Conservation (phyloP, 2,797 vertebrate species). For the Coilia nasus region DNA sequence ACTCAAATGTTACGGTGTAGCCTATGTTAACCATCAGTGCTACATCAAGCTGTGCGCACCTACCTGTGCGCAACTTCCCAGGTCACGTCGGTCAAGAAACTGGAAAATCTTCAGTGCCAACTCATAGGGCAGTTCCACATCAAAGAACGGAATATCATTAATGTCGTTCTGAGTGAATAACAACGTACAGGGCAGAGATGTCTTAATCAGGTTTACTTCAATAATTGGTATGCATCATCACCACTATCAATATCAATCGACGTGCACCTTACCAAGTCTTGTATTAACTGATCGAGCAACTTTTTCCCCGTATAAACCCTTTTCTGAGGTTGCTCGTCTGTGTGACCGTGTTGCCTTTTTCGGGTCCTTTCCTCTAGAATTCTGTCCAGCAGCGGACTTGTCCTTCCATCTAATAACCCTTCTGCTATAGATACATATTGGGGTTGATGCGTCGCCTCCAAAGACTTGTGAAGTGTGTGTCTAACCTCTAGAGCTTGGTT, state of each 20-base stretch:
- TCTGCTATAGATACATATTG: constrained; percentile 75
- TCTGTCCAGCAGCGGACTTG: constrained; percentile 70
- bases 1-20: too few species aligned
- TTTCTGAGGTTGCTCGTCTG: constrained; percentile 47
- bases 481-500: constrained; percentile 6
- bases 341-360: constrained; percentile 62
- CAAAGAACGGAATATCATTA: constrained; percentile 96
- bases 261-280: constrained; percentile 72
- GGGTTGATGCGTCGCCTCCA: constrained; percentile 59
- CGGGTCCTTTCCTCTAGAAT: constrained; percentile 69
- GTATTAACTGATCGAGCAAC: constrained; percentile 77
- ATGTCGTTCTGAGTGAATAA: constrained; percentile 85
- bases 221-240: not conserved
- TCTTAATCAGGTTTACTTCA: not conserved
- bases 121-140: constrained; percentile 91
- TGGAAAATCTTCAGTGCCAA: constrained; percentile 93
- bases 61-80: constrained; percentile 95
- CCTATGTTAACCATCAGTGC: not conserved
- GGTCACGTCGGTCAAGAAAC: constrained; percentile 79
- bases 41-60: constrained; percentile 36
- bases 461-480: not conserved
- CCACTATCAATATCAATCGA: not conserved
- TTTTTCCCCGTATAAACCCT: constrained; percentile 60
- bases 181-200: not conserved
- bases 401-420: constrained; percentile 73